Evolutionary conservation across 1,140 invertebrate species (phyloP), one percentile per base, ranked within the genome.

Genomic region (Drosophila bocki): DNA sequence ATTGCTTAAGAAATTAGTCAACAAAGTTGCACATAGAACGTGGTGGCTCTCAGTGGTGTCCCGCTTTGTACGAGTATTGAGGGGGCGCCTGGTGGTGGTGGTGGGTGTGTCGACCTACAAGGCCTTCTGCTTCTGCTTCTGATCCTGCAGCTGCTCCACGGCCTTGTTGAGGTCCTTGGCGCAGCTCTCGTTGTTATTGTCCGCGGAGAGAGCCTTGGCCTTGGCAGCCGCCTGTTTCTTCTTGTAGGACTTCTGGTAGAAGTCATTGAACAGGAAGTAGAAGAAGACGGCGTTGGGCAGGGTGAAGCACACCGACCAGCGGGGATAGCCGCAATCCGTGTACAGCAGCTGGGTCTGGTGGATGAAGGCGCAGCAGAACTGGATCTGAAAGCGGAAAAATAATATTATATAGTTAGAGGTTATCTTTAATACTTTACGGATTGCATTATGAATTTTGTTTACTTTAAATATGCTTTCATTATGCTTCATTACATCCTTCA

Each of bases 321-420:
- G 94, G 3, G 97, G 97, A 87, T 97, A 98, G 7, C 96, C 95
- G 92, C 97, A 98, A 75, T 98, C 97, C 85, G 97, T 96, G 93
- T 97, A 95, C 1, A 98, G 91, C 39, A 98, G 93, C 91, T 98
- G 97, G 8, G 95, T 95, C 9, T 96, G 96, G 92, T 98, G 97
- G 9, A 97, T 75, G 92, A 97, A 97, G 0, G 95, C 94, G 57
- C 96, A 93, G 84, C 96, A 96, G 92, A 97, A 97, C 93, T 97
- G 96, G 56, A 95, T 94, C 96, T 97, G 92, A 94, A 19, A 35
- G 13, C 19, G 11, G 17, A n/a, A 3, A 2, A 13, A 22, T 15
- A 11, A 4, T 8, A 37, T n/a, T 7, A n/a, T 1, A 7, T 2
- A 4, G 33, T 50, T n/a, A 62, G 17, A 17, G 39, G 53, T 45